Percentiles rank a stretch among this genome's conserved stretches.
Evolutionary conservation across 1,140 invertebrate genomes (phyloP).

Genomic region (Megalopta genalis): DNA sequence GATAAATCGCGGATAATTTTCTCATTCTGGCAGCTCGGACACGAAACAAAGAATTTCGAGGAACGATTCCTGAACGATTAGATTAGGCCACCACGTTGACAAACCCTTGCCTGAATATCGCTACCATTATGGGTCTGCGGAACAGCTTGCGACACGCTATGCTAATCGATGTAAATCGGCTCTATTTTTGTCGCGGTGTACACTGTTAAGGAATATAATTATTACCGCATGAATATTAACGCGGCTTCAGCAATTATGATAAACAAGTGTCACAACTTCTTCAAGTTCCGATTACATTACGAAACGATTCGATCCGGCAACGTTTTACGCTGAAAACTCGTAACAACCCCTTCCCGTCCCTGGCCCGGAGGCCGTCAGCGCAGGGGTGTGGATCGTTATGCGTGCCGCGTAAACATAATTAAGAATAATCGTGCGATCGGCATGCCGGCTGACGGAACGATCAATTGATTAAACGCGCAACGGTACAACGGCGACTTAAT

Average conservation of each 20-base stretch:
- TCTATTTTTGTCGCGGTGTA: conserved; percentile 30
- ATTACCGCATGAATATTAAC: conserved; percentile 44
- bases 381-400: not conserved
- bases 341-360: not conserved
- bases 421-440: conserved; percentile 36
- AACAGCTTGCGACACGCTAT: conserved; percentile 38
- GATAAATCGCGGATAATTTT: no score
- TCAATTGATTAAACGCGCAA: conserved; percentile 37
- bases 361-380: no score
- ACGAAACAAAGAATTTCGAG: no score
- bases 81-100: not conserved
- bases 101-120: conserved; percentile 11
- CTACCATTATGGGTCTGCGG: conserved; percentile 4
- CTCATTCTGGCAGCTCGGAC: no score
- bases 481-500: conserved; percentile 36
- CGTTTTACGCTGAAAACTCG: conserved; percentile 8
- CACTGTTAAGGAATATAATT: conserved; percentile 39
- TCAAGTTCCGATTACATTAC: conserved; percentile 30
- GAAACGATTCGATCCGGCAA: not conserved
- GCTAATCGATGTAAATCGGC: conserved; percentile 34
- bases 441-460: conserved; percentile 12
- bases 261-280: conserved; percentile 41
- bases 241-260: conserved; percentile 22
- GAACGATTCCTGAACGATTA: no score
- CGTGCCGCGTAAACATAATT: conserved; percentile 22